Evolutionary conservation across 2,888 invertebrate species (phyloP).

Genomic region (Lobophora halterata): DNA sequence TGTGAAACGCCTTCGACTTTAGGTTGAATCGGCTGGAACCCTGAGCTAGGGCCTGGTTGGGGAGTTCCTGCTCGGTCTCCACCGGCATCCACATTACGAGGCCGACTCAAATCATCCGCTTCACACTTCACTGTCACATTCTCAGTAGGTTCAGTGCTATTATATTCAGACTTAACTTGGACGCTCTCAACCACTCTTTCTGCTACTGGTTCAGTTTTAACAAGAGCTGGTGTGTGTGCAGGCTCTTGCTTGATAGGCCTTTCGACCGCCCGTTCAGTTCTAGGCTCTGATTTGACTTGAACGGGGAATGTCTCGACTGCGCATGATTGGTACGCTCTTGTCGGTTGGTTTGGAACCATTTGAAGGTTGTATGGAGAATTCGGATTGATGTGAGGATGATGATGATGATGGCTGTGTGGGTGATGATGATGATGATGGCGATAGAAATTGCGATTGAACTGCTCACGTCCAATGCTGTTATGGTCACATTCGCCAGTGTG

Average conservation of each 20-base stretch:
- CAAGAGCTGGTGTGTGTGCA: conserved; percentile 1
- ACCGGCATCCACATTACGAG: conserved; percentile 44
- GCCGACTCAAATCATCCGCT: conserved; percentile 25
- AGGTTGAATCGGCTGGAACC: conserved; percentile 32
- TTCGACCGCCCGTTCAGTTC: conserved; percentile 27
- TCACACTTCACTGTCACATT: conserved; percentile 55
- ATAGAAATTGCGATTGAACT: conserved; percentile 6
- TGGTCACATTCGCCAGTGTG: conserved; percentile 38
- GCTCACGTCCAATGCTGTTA: conserved; percentile 23
- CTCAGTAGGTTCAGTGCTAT: conserved; percentile 32
- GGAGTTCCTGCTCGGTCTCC: conserved; percentile 57
- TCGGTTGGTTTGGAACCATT: conserved; percentile 10
- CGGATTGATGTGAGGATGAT: conserved; percentile 41
- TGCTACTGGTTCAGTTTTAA: conserved; percentile 5
- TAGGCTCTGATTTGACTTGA: conserved; percentile 60
- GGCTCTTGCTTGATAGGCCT: conserved; percentile 52
- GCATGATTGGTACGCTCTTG: conserved; percentile 30
- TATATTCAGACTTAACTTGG: conserved; percentile 51
- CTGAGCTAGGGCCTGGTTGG: conserved; percentile 66
- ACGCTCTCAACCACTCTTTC: conserved; percentile 3
- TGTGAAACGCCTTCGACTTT: conserved; percentile 32
- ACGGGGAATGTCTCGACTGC: conserved; percentile 30
- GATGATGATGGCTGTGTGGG: conserved; percentile 22
- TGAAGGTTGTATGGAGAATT: conserved; percentile 35
- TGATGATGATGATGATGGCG: conserved; percentile 23